phyloP scores from a whole-genome alignment of 2,797 vertebrate species.

The Ambastaia sidthimunki region DNA sequence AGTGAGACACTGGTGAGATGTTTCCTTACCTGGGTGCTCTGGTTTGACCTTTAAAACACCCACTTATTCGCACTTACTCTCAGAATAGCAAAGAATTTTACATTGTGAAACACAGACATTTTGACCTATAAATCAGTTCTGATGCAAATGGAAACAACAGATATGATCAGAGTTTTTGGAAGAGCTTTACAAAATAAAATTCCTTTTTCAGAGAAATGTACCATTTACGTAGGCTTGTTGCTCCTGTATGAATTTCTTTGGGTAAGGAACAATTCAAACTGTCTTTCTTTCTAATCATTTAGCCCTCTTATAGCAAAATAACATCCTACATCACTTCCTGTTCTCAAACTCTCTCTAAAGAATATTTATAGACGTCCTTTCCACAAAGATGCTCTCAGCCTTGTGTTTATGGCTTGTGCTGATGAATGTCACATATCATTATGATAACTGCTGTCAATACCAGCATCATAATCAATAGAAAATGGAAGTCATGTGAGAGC shows the following conservation, averaged over 20 bases:
- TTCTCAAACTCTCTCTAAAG: not conserved
- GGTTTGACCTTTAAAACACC: conserved; percentile 32
- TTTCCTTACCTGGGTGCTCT: not conserved
- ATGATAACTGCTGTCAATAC: conserved; percentile 35
- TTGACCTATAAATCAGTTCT: no score
- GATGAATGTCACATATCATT: conserved; percentile 30
- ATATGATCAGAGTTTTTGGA: not conserved
- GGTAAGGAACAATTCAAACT: no score
- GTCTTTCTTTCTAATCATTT: no score
- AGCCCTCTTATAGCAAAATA: no score
- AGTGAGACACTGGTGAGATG: conserved; percentile 7
- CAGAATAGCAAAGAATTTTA: not conserved
- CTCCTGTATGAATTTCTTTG: no score
- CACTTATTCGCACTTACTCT: conserved; percentile 15
- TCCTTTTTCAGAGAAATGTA: no score
- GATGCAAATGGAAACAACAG: not conserved
- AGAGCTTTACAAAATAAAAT: no score
- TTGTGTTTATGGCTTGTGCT: conserved; percentile 6
- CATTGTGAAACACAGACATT: not conserved
- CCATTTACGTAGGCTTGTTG: no score
- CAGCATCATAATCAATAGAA: not conserved
- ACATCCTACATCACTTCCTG: not conserved
- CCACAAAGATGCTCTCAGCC: not conserved
- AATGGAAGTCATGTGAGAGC: not conserved
- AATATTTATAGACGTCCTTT: conserved; percentile 14